Percentiles rank a stretch among this genome's conserved stretches.
Conservation (phyloP, 2,113 vertebrate genomes). For the human (Homo sapiens) region DNA sequence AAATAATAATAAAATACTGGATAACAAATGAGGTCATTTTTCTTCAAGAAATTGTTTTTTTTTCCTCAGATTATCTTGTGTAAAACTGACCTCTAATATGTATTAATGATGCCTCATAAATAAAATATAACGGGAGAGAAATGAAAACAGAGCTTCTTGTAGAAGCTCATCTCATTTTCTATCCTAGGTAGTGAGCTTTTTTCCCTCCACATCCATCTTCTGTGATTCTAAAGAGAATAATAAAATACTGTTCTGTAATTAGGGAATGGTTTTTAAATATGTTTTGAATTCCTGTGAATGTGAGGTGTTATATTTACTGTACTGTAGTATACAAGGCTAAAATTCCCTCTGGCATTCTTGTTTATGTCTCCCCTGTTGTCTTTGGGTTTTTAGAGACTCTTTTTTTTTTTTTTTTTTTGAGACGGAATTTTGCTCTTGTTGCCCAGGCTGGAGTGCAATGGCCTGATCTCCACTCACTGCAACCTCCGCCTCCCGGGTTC, state of each 20-base stretch:
- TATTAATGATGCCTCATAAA: slow-evolving; percentile 46
- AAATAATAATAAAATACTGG: slow-evolving; percentile 32
- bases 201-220: background rate
- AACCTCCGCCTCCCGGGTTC: too few species aligned
- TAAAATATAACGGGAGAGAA: slow-evolving; percentile 41
- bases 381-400: background rate
- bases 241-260: slow-evolving; percentile 66
- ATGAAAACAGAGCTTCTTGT: background rate
- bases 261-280: slow-evolving; percentile 44
- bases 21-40: background rate
- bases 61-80: background rate
- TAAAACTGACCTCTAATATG: background rate
- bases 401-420: too few species aligned
- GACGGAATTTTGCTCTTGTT: too few species aligned
- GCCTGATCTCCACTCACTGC: too few species aligned
- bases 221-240: slow-evolving; percentile 56
- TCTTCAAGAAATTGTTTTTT: background rate
- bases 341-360: background rate
- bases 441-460: too few species aligned
- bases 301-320: background rate
- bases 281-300: slow-evolving; percentile 57
- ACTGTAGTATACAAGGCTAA: background rate
- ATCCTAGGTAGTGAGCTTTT: background rate
- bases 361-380: background rate
- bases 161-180: slow-evolving; percentile 48